A percentile compares a stretch with the other conserved stretches of the same genome.
Evolutionary conservation across 23 tunicate species (phyloP).

Genomic region (Botrylloides violaceus): DNA sequence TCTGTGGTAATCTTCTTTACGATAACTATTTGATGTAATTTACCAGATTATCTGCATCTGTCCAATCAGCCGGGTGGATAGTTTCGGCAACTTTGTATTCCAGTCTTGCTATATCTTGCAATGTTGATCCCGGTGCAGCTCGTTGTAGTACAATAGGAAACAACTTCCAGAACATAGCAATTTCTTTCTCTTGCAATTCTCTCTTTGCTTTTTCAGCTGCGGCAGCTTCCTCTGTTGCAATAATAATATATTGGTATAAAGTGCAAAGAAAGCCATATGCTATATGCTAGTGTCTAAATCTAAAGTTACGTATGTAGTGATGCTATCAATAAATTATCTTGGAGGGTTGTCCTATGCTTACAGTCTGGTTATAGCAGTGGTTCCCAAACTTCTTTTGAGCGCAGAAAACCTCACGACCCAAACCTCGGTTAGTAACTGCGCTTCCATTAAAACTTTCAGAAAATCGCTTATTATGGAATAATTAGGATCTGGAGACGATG

Average conservation of each 20-base stretch:
- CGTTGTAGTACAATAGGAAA: constrained; percentile 59
- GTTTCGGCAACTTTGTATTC: constrained; percentile 37
- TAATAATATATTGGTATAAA: neutral
- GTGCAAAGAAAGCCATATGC: constrained; percentile 15
- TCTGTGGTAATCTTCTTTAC: too few species aligned
- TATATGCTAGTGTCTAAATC: constrained; percentile 6
- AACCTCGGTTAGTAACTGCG: too few species aligned
- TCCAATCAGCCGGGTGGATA: constrained; percentile 66
- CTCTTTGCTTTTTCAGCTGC: constrained; percentile 27
- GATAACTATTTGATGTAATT: too few species aligned
- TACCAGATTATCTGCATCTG: constrained; percentile 61
- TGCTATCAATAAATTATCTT: too few species aligned
- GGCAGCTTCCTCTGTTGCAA: constrained; percentile 42
- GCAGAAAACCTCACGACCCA: too few species aligned
- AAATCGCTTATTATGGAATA: too few species aligned
- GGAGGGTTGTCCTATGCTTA: too few species aligned
- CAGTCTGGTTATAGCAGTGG: too few species aligned
- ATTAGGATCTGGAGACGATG: too few species aligned
- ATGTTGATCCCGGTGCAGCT: constrained; percentile 35
- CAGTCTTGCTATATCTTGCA: constrained; percentile 52
- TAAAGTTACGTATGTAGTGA: neutral
- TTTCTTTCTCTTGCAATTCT: constrained; percentile 34
- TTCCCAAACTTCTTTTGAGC: too few species aligned
- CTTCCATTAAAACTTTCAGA: too few species aligned
- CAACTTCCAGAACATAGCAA: constrained; percentile 80